Evolutionary conservation across 2,113 vertebrate species (phyloP).

Genomic region (Columba janthina): DNA sequence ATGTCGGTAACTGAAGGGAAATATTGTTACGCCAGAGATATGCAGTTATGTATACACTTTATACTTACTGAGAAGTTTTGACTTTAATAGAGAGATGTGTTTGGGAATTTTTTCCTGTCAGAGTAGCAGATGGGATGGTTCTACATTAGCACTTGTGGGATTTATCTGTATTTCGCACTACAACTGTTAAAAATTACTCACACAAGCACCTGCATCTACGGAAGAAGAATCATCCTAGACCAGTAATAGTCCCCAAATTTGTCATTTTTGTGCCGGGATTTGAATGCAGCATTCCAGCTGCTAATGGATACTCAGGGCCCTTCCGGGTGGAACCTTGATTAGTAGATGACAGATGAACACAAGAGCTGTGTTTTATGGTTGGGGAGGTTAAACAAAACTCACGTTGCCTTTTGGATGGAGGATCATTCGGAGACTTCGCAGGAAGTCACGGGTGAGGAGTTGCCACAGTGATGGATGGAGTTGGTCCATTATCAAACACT

Average conservation of each 20-base stretch:
- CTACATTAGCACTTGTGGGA: not conserved
- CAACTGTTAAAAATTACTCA: not conserved
- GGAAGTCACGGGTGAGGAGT: conserved; percentile 64
- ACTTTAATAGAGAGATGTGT: not conserved
- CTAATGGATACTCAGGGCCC: conserved; percentile 45
- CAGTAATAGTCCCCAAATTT: conserved; percentile 20
- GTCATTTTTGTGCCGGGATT: not conserved
- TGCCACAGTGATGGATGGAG: conserved; percentile 76
- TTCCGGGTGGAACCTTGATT: conserved; percentile 63
- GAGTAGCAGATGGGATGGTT: not conserved
- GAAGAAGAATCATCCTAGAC: conserved; percentile 17
- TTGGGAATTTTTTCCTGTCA: not conserved
- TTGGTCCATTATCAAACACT: conserved; percentile 55
- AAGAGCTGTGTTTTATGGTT: conserved; percentile 66
- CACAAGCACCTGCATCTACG: not conserved
- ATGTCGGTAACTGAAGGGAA: not conserved
- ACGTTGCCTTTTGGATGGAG: conserved; percentile 49
- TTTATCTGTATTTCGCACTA: not conserved
- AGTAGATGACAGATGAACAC: conserved; percentile 65
- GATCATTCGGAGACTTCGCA: conserved; percentile 61
- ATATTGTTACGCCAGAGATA: not conserved
- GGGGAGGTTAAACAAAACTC: conserved; percentile 68
- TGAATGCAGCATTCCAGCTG: conserved; percentile 54
- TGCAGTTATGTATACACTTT: not conserved
- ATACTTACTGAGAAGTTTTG: not conserved